These are phyloP conservation scores for Carduelis carduelis DNA, from an alignment of 2,797 vertebrate species.

Conservation along the genomic window DNA sequence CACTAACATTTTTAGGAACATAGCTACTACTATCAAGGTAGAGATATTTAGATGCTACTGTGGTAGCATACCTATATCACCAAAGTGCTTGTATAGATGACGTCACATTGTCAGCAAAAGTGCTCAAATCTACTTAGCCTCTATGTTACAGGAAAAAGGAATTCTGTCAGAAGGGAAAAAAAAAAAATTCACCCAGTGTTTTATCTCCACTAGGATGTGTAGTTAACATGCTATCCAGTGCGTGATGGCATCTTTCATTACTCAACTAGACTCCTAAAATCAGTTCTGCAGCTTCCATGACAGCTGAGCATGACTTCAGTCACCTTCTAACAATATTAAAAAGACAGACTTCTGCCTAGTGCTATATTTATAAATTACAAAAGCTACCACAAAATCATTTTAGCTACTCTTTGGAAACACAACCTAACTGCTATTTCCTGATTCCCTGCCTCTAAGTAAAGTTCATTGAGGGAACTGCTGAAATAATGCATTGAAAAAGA, in stretches of 20 bases:
- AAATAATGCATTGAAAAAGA: neutral
- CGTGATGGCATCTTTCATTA: neutral
- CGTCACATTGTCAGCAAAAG: neutral
- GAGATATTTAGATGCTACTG: fast-evolving
- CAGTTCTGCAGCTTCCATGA: neutral
- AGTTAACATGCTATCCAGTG: neutral
- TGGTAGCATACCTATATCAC: neutral
- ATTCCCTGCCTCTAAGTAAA: neutral
- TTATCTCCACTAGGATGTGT: neutral
- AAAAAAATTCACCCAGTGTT: neutral
- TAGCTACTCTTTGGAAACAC: neutral
- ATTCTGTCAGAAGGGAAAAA: neutral
- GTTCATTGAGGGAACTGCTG: neutral
- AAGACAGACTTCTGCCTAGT: neutral
- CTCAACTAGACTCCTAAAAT: neutral
- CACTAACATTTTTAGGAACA: neutral
- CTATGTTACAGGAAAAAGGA: neutral
- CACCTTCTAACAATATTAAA: neutral
- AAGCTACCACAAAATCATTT: neutral
- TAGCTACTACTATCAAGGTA: neutral
- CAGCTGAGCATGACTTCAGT: neutral
- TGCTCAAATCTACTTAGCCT: neutral
- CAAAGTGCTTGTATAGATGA: fast-evolving
- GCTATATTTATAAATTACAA: neutral
- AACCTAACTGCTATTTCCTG: neutral